Base-by-base conservation (phyloP, 2,888 invertebrate species). In the Ectemnius continuus region DNA sequence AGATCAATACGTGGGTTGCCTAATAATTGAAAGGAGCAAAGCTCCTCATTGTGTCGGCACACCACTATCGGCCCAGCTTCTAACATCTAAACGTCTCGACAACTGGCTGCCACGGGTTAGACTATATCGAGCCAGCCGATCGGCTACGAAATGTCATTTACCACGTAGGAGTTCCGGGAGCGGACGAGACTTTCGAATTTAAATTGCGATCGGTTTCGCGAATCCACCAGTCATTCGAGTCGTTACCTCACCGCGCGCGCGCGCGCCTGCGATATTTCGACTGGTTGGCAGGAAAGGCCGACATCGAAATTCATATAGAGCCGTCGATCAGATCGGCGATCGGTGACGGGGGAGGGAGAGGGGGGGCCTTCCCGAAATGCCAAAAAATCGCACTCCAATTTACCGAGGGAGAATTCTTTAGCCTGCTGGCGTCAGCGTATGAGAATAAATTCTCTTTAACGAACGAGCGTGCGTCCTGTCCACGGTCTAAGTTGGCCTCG, bases 111-210 rank as follows among this genome's bases (percentile, higher is more conserved):
- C 61, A 70, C 78, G 48, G 70, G 62, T 62, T 76, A 69, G 74
- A 74, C 58, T 18, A 57, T 76, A 80, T 81, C 79, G 81, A 73
- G 67, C 70, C 80, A 47, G 69, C 5, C 75, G 79, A 83, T 82
- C 82, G 76, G 36, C 73, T 73, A 73, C 83, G 79, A 83, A 83
- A 81, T 79, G 83, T 83, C 81, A 77, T 83, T 79, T 81, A 70
- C 60, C 71, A 68, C 67, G 73, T 78, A 70, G 70, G 61, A 80
- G 83, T 86, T 86, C 86, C 86, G 86, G 84, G 83, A 85, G 81
- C 79, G 67, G 79, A 76, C 77, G 75, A 61, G 77, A 82, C 86
- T 86, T 86, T 85, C 86, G 81, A 86, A 86, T 86, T 83, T 82
- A 83, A 85, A 86, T 82, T 78, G 75, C 76, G 76, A 76, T 67